Base-by-base conservation (phyloP, 2,113 vertebrate species). In the Misgurnus anguillicaudatus region DNA sequence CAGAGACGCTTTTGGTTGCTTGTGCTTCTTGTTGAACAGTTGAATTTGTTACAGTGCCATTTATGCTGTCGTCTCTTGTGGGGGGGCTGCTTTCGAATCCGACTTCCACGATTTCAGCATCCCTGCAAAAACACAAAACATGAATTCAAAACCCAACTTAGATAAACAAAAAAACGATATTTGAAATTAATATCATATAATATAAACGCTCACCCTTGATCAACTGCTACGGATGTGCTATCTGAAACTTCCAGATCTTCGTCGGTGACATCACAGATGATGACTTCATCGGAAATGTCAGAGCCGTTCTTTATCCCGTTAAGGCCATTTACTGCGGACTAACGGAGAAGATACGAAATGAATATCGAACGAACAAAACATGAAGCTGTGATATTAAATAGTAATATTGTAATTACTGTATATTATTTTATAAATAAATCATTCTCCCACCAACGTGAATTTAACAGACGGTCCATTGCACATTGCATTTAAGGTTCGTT, bases 221-320 rank as follows among this genome's bases (percentile, higher is more conserved):
- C 91, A 9, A 57, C 66, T n/a, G 31, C 9, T 75, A 72, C 77
- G 3, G 86, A 90, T 74, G 85, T 80, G 1, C 90, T 92, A 70
- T 89, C 88, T 9, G 71, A 77, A 60, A 95, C 85, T 80, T 95
- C 95, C 0, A 81, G 70, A 31, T 94, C 90, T 17, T 90, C 91
- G 45, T 95, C 94, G 6, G 95, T 95, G 71, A 97, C 83, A 80
- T 98, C 95, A 87, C 96, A 97, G 88, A 98, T 95, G 83, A 98
- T 92, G 24, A 99, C 95, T 6, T 99, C 97, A 68, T 99, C 96
- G 66, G 92, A 93, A 48, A 94, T 82, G 47, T 96, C 92, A 0
- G 95, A 91, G 82, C 88, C 93, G 80, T 90, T 87, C 79, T 94
- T 95, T 78, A 95, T 88, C 64, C 91, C 90, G 14, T 62, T 88